A percentile compares a stretch with the other conserved stretches of the same genome.
Conservation (phyloP, 2,888 invertebrate genomes). For the Caenorhabditis zanzibari region DNA sequence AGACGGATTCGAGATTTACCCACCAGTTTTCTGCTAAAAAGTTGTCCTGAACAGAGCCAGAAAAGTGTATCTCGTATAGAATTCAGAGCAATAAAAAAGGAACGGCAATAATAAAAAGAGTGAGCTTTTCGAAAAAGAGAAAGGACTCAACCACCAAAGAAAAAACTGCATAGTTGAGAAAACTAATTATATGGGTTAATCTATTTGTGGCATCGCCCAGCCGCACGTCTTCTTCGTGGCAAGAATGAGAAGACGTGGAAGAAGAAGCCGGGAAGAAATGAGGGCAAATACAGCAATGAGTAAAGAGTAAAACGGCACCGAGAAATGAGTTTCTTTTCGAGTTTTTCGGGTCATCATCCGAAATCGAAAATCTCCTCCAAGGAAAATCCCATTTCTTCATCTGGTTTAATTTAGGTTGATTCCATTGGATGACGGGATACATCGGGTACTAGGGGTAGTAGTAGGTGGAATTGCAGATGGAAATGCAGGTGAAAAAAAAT, state of each 20-base stretch:
- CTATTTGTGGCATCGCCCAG: constrained; percentile 56
- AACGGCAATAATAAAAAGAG: constrained; percentile 39
- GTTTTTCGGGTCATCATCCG: constrained; percentile 1
- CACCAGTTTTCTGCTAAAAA: background rate
- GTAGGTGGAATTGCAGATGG: constrained; percentile 8
- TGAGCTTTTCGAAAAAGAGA: background rate
- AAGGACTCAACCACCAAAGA: constrained; percentile 30
- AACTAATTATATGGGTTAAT: constrained; percentile 65
- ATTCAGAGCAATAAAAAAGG: constrained; percentile 25
- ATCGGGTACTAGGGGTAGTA: background rate
- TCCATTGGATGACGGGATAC: constrained; percentile 29
- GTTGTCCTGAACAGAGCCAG: background rate
- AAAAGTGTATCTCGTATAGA: background rate
- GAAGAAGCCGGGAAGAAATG: constrained; percentile 9
- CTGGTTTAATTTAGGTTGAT: constrained; percentile 32
- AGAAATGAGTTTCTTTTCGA: constrained; percentile 31
- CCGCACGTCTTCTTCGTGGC: constrained; percentile 49
- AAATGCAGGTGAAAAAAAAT: constrained; percentile 28
- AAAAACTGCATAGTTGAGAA: constrained; percentile 52
- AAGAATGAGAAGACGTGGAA: constrained; percentile 16
- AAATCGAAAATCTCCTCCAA: constrained; percentile 33
- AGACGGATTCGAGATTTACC: too few species aligned
- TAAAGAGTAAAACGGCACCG: constrained; percentile 27
- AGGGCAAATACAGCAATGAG: constrained; percentile 38
- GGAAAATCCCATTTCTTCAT: background rate